Base-by-base conservation (phyloP, 2,888 invertebrate genomes). In the Perdita meconis region DNA sequence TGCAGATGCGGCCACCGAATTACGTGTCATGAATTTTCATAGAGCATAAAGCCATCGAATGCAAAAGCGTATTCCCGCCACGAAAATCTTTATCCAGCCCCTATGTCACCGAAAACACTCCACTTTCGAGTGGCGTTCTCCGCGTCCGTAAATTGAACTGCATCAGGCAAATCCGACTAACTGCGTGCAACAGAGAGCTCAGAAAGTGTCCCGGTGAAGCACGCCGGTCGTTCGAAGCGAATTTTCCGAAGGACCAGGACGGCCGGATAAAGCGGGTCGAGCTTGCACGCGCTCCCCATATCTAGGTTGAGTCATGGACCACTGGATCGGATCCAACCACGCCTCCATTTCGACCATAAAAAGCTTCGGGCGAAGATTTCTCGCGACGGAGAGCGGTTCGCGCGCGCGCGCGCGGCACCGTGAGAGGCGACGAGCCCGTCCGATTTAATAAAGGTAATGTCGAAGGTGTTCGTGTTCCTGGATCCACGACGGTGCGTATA, bases 401-500 rank as follows among this genome's bases (percentile, higher is more conserved):
- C 47, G 40, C 42, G 82, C 19, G 51, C 24, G 19, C 47, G 40
- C 42, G 82, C 74, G 66, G 69, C n/a, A n/a, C n/a, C n/a, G n/a
- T 36, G 47, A 38, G 30, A 8, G 34, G 22, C 34, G 47, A 19
- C 36, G n/a, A 34, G 12, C 44, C 36, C 26, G 50, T 53, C 24
- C 44, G 65, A 72, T 81, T 79, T 91, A 91, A 92, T 92, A 92
- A 92, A 91, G 90, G 90, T 90, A 92, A 92, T 92, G 86, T 90
- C 88, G 89, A 89, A 89, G 89, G 90, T 91, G 90, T 90, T 89
- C 88, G 88, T 86, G 88, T 89, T 87, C 89, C 88, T 88, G 85
- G 70, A 72, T 66, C 44, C 53, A 73, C 72, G 66, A 61, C 57
- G 34, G 42, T 22, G 79, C 67, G 81, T 80, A 87, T 86, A 89